Conservation (phyloP, 2,113 vertebrate species). For the Bubo bubo region DNA sequence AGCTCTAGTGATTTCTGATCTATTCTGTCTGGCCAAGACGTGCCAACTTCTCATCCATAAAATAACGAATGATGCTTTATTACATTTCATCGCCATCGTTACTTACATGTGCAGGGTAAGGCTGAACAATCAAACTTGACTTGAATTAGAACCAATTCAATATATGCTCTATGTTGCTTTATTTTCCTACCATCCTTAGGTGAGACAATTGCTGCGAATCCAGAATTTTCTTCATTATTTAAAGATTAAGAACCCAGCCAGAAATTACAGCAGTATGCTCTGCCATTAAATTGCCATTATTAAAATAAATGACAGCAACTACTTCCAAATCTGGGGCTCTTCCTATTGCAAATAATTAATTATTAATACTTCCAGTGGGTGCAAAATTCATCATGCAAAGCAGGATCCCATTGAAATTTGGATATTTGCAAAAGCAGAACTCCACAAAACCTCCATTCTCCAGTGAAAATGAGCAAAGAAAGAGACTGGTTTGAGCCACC, state of each 20-base stretch:
- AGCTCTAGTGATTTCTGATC: background rate
- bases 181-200: background rate
- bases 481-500: background rate
- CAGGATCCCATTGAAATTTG: background rate
- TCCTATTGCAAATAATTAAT: background rate
- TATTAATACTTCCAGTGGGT: background rate
- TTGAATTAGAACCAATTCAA: background rate
- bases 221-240: background rate
- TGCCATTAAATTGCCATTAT: background rate
- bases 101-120: background rate
- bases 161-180: background rate
- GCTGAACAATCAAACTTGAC: background rate
- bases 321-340: background rate
- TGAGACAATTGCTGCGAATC: background rate
- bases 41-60: background rate
- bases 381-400: background rate
- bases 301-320: background rate
- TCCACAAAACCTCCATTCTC: background rate
- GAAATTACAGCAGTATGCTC: background rate
- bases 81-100: background rate
- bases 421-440: background rate
- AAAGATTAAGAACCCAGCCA: background rate
- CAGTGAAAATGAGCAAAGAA: background rate
- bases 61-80: background rate
- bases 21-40: rapidly evolving